Evolutionary conservation across 1,140 invertebrate species (phyloP), one percentile per base, ranked within the genome.

Genomic region (Acromyrmex charruanus): DNA sequence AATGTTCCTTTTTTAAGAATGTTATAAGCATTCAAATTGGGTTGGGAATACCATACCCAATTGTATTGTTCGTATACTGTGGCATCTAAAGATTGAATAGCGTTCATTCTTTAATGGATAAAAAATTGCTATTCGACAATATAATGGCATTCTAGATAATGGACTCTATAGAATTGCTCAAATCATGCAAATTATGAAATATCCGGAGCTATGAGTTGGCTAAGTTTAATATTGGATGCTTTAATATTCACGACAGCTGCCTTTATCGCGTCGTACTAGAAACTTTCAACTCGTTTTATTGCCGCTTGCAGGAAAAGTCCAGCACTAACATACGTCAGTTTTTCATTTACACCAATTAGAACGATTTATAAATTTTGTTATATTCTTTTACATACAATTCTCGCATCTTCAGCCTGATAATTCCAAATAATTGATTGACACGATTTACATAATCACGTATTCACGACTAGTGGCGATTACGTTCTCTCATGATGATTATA

Each of bases 231-330:
- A 72, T 81, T 21, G 79, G 71, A 81, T 72, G 35, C 35, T 81
- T 44, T 71, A 31, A 71, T 81, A 81, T 69, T 21, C 63, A 5
- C 65, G 65, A 69, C 5, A 44, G 10, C 16, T 44, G 16, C 12
- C 35, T 81, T 72, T 81, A 71, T 69, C 49, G 14, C 49, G 21
- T 14, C 14, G 16, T 44, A 21, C 18, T 39, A 72, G 35, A 58
- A 69, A 81, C 35, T 69, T 71, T 35, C n/a, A n/a, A 58, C 71
- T 25, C 25, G 25, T 39, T 21, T n/a, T 63, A 85, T n/a, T 66
- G 31, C 58, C 18, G 31, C 7, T 31, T 35, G 71, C 69, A 61
- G 31, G 81, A 85, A 85, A 85, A 61, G 25, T 85, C 77, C 4
- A 18, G 49, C 49, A 28, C 21, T 85, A 14, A 65, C 65, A 77